Evolutionary conservation across 2,113 vertebrate genomes (phyloP), one percentile per base, ranked within the genome.

Genomic region (Vulpes ferrilata): DNA sequence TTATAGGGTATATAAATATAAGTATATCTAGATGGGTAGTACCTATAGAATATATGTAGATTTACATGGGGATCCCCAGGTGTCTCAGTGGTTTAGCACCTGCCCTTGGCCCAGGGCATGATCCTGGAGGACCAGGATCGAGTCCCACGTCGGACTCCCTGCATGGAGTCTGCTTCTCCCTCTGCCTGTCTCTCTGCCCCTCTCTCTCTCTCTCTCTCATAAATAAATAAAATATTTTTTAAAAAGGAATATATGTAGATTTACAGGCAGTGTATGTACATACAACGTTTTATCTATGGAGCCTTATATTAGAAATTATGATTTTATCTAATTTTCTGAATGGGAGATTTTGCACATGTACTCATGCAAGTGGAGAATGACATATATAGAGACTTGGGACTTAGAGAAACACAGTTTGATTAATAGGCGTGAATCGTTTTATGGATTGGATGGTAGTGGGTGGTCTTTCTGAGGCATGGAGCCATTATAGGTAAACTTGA

Each of bases 201-300:
- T 43, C 43, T 43, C 43, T 43, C 43, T 43, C 43, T 43, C 43
- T 43, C 43, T 43, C 43, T 43, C 43, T 43, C 43, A 43, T 43
- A 43, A 43, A 43, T 43, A 43, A 43, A 43, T 43, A 43, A 43
- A 43, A 43, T 43, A 7, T 43, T 43, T 43, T 43, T 43, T 43
- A 43, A 43, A 43, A 43, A 43, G 9, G 7, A 15, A 51, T 7
- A 60, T 17, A 30, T 15, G 6, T 19, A 9, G 12, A 48, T 32
- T 43, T 43, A 43, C 43, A 43, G 7, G 43, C 13, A 60, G 59
- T 32, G 65, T 53, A 11, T 67, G 32, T 57, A 35, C 22, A 65
- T 80, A 51, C 25, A 59, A 35, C 59, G 71, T 96, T 82, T 92
- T 67, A 88, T 81, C 92, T 90, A 53, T 17, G 76, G 8, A 35